These are phyloP conservation scores for Drosophila prosaltans DNA, from an alignment of 1,140 invertebrate species.

Conservation along the genomic window DNA sequence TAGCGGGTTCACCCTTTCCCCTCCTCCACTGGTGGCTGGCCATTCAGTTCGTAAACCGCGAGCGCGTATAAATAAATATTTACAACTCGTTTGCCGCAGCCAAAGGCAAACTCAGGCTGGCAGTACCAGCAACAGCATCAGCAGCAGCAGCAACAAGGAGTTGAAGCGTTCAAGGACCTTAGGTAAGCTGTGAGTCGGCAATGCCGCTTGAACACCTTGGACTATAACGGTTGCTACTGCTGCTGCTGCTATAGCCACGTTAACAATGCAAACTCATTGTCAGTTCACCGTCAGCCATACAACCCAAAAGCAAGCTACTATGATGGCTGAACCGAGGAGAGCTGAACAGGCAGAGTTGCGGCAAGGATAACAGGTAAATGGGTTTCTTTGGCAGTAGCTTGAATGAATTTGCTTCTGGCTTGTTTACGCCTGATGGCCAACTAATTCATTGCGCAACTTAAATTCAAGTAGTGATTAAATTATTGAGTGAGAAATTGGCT, in stretches of 20 bases:
- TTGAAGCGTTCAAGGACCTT: slow-evolving; percentile 72
- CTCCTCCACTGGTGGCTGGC: slow-evolving; percentile 36
- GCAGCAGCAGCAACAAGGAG: slow-evolving; percentile 34
- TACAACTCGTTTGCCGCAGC: slow-evolving; percentile 80
- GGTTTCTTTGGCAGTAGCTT: neutral
- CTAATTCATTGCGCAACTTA: slow-evolving; percentile 12
- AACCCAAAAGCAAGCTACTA: neutral
- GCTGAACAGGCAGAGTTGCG: neutral
- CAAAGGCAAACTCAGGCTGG: slow-evolving; percentile 59
- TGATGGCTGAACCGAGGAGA: neutral
- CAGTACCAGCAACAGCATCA: neutral
- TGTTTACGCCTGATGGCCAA: slow-evolving; percentile 7
- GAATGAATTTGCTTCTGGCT: neutral
- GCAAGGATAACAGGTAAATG: neutral
- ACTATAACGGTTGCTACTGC: slow-evolving; percentile 8
- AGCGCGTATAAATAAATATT: slow-evolving; percentile 80
- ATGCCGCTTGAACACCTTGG: slow-evolving; percentile 67
- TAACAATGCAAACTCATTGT: slow-evolving; percentile 80
- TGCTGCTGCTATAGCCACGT: slow-evolving; percentile 34
- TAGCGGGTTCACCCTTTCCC: slow-evolving; percentile 2
- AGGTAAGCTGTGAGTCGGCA: slow-evolving; percentile 52
- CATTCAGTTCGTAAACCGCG: slow-evolving; percentile 74
- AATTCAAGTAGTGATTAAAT: slow-evolving; percentile 8
- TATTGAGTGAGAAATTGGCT: slow-evolving; percentile 3
- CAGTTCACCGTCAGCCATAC: slow-evolving; percentile 35